phyloP scores from a whole-genome alignment of 37 sponge, comb jelly and placozoan genomes.

The Geodia barretti region DNA sequence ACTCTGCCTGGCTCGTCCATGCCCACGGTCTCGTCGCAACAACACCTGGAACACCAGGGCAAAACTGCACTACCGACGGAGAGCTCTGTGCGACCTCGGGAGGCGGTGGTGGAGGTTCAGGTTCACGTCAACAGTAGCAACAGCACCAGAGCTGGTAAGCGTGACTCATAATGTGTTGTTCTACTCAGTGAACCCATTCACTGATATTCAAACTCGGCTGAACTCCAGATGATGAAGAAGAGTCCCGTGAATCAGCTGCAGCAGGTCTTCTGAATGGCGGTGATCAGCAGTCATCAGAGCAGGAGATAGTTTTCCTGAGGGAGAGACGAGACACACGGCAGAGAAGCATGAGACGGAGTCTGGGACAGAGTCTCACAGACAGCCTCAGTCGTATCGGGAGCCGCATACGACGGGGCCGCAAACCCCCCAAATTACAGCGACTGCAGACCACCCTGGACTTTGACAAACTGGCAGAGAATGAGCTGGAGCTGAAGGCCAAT shows the following conservation, averaged over 20 bases:
- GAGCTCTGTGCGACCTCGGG: not conserved
- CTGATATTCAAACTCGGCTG: not conserved
- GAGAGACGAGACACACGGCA: too few species aligned
- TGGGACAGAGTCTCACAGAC: not conserved
- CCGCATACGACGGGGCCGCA: not conserved
- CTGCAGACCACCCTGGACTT: slow-evolving; percentile 32
- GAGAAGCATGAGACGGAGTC: not conserved
- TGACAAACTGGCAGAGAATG: slow-evolving; percentile 35
- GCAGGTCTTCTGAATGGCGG: not conserved
- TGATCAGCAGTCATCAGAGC: too few species aligned
- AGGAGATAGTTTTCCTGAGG: too few species aligned
- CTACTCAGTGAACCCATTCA: too few species aligned
- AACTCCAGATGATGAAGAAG: not conserved
- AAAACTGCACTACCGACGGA: too few species aligned
- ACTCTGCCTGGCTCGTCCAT: not conserved
- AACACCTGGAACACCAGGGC: not conserved
- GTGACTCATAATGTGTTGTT: too few species aligned
- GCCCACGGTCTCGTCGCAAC: too few species aligned
- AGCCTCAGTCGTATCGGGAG: not conserved
- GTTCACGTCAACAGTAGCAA: too few species aligned
- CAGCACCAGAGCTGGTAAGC: not conserved
- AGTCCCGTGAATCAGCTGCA: not conserved
- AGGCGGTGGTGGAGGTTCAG: not conserved
- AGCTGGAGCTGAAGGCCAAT: slow-evolving; percentile 55
- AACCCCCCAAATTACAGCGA: slow-evolving; percentile 15